phyloP scores from a whole-genome alignment of 2,797 vertebrate species.

The Megaceryle alcyon region DNA sequence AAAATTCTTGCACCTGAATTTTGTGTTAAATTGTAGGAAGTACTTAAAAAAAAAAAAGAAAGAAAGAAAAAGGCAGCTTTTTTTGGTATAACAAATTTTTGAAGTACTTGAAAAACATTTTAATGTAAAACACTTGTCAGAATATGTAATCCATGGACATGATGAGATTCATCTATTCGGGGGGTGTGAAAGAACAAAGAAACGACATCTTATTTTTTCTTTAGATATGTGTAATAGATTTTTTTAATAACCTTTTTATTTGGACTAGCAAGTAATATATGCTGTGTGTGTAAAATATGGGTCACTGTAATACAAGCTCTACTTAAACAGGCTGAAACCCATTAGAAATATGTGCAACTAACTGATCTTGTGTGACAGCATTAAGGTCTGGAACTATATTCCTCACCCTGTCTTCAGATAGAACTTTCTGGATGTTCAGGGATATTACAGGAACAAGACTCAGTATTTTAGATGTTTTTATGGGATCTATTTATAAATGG shows the following conservation, averaged over 20 bases:
- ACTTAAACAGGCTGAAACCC: slow-evolving; percentile 61
- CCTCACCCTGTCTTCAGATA: slow-evolving; percentile 59
- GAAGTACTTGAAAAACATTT: slow-evolving; percentile 74
- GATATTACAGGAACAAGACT: slow-evolving; percentile 51
- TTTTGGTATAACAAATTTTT: slow-evolving; percentile 77
- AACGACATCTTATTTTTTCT: slow-evolving; percentile 59
- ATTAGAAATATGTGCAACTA: slow-evolving; percentile 48
- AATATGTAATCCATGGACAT: slow-evolving; percentile 62
- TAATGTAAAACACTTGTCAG: slow-evolving; percentile 63
- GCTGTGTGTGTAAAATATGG: slow-evolving; percentile 72
- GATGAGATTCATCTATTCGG: slow-evolving; percentile 48
- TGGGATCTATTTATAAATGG: background rate
- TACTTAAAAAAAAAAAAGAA: background rate
- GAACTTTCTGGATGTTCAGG: slow-evolving; percentile 51
- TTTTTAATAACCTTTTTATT: slow-evolving; percentile 38
- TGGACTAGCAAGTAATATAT: slow-evolving; percentile 59
- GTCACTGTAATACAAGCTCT: slow-evolving; percentile 70
- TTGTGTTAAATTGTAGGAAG: slow-evolving; percentile 76
- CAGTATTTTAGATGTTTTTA: slow-evolving; percentile 26
- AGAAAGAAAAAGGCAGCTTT: slow-evolving; percentile 70
- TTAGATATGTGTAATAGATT: slow-evolving; percentile 55
- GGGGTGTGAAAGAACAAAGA: slow-evolving; percentile 53
- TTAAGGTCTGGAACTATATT: slow-evolving; percentile 72
- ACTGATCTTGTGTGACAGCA: slow-evolving; percentile 57
- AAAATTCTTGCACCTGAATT: slow-evolving; percentile 83